A percentile compares a stretch with the other conserved stretches of the same genome.
phyloP scores from a whole-genome alignment of 2,888 invertebrate genomes.

The Adineta ricciae region DNA sequence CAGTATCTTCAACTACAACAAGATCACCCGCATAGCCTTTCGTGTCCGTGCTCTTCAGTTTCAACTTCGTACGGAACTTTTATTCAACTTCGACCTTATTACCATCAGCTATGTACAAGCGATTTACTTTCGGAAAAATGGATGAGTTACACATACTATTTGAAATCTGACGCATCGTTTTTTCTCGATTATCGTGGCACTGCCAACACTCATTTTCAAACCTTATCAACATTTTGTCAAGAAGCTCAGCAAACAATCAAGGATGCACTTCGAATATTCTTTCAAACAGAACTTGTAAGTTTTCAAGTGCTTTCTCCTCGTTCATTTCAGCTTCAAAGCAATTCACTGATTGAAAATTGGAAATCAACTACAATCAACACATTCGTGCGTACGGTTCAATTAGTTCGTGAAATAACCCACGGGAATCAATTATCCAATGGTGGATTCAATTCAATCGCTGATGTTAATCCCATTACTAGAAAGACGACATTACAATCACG shows the following conservation, averaged over 20 bases:
- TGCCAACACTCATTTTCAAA: neutral
- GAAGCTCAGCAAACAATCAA: neutral
- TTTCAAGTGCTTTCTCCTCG: neutral
- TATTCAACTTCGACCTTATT: neutral
- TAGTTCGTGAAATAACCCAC: neutral
- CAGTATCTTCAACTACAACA: neutral
- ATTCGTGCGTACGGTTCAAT: neutral
- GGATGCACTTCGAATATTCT: neutral
- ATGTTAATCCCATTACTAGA: neutral
- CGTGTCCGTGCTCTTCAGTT: neutral
- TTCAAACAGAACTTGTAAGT: neutral
- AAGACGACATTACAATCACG: neutral
- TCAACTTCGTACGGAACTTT: neutral
- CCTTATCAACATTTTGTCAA: neutral
- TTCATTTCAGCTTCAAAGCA: neutral
- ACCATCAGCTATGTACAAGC: neutral
- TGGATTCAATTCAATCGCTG: neutral
- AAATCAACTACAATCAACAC: neutral
- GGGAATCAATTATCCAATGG: neutral
- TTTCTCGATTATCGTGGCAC: neutral
- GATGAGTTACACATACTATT: neutral
- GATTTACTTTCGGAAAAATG: neutral
- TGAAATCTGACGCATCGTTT: accelerated
- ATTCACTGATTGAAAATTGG: neutral
- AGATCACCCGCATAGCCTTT: neutral